Evolutionary conservation across 2,113 vertebrate genomes (phyloP).

Genomic region (Labeo rohita): DNA sequence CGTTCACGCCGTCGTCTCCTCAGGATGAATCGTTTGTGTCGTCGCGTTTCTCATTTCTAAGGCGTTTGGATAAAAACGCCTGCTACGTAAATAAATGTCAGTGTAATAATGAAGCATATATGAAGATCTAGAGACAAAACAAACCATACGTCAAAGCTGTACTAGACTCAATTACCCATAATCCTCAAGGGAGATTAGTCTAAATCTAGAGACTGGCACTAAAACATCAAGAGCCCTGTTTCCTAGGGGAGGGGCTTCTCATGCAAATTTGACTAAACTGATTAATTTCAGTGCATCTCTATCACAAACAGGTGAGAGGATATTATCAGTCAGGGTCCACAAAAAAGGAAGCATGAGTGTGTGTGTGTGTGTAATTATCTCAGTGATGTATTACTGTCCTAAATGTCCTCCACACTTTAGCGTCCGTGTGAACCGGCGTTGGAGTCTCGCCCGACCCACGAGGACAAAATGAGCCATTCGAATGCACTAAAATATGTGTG

Average conservation of each 20-base stretch:
- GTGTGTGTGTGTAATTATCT: constrained; percentile 25
- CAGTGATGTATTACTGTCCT: constrained; percentile 68
- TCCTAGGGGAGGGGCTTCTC: background rate
- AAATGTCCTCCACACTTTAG: constrained; percentile 58
- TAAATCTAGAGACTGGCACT: constrained; percentile 1
- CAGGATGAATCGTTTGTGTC: background rate
- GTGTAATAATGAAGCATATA: background rate
- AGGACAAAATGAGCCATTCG: background rate
- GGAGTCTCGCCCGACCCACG: background rate
- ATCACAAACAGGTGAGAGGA: background rate
- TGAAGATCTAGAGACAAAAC: background rate
- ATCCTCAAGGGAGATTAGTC: background rate
- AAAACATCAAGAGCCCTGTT: background rate
- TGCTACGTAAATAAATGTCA: constrained; percentile 1
- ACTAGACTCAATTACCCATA: background rate
- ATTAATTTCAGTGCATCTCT: background rate
- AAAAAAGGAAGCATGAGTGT: constrained; percentile 20
- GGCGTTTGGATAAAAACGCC: background rate
- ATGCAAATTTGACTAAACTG: background rate
- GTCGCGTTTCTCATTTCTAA: background rate
- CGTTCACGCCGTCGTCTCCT: background rate
- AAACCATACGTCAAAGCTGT: background rate
- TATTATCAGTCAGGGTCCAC: background rate
- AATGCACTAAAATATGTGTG: constrained; percentile 17
- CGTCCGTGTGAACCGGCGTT: constrained; percentile 32